Evolutionary conservation across 2,888 invertebrate species (phyloP).

Genomic region (Ectobius pallidus): DNA sequence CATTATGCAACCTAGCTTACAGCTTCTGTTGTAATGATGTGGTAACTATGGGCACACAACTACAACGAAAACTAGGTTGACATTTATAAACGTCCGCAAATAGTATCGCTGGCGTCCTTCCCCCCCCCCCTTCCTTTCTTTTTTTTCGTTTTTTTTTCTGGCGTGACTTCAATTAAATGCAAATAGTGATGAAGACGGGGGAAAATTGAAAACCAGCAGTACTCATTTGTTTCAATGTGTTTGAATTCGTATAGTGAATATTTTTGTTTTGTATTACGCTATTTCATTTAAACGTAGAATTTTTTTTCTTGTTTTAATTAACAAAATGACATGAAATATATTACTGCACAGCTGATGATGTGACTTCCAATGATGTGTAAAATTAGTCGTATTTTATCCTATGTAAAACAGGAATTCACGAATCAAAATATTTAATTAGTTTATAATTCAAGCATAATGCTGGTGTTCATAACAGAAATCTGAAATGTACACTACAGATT

Average conservation of each 20-base stretch:
- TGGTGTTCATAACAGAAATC: too few relatives aligned
- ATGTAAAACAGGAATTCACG: too few relatives aligned
- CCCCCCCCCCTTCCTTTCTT: neutral
- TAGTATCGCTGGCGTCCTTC: neutral
- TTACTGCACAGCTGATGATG: too few relatives aligned
- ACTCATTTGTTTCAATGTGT: neutral
- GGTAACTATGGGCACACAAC: neutral
- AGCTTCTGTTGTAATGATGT: neutral
- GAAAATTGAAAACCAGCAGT: neutral
- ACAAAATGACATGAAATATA: too few relatives aligned
- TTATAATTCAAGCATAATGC: too few relatives aligned
- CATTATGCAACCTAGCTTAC: neutral
- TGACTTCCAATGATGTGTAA: too few relatives aligned
- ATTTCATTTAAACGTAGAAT: neutral
- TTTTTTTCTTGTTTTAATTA: neutral
- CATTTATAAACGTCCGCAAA: neutral
- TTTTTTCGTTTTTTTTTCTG: neutral
- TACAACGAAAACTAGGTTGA: neutral
- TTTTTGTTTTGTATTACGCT: neutral
- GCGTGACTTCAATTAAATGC: conserved; percentile 5
- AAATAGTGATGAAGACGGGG: neutral
- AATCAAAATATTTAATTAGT: too few relatives aligned
- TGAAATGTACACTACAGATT: too few relatives aligned
- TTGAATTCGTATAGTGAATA: too few relatives aligned
- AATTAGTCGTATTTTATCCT: too few relatives aligned